phyloP scores from a whole-genome alignment of 2,888 invertebrate species.

The Hetaerina titia region DNA sequence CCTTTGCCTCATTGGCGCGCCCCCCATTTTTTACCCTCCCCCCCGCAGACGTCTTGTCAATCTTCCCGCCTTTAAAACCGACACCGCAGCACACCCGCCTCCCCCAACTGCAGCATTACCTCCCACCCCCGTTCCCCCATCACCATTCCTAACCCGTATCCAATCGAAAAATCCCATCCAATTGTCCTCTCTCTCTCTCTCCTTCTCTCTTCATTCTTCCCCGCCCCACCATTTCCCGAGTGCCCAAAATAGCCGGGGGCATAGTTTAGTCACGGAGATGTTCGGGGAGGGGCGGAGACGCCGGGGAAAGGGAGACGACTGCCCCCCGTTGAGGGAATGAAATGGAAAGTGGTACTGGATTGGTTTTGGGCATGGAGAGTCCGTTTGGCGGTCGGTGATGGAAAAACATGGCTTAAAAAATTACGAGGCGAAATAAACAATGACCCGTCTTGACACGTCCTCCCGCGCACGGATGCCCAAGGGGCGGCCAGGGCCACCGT shows the following conservation, averaged over 20 bases:
- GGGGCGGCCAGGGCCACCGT: neutral
- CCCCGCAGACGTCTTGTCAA: neutral
- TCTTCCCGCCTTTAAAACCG: neutral
- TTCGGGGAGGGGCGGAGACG: neutral
- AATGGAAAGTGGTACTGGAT: neutral
- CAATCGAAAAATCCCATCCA: conserved; percentile 50
- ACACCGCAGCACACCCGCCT: too few relatives aligned
- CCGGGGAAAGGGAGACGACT: neutral
- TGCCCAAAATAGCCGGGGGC: conserved; percentile 11
- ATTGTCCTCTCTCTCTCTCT: neutral
- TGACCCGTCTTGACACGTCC: neutral
- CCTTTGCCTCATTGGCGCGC: conserved; percentile 2
- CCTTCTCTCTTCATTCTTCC: neutral
- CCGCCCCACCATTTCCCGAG: neutral
- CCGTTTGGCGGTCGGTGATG: neutral
- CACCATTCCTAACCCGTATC: conserved; percentile 19
- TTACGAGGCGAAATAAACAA: conserved; percentile 33
- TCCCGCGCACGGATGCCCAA: neutral
- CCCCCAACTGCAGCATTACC: neutral
- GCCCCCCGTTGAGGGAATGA: neutral
- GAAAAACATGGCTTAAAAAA: conserved; percentile 33
- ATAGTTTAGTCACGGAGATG: conserved; percentile 1
- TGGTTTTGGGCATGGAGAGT: neutral
- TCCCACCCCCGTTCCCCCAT: neutral
- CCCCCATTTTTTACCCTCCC: neutral